Percentiles rank a stretch among this genome's conserved stretches.
These are phyloP conservation scores for Operophtera brumata DNA, from an alignment of 2,888 invertebrate genomes.

Conservation along the genomic window DNA sequence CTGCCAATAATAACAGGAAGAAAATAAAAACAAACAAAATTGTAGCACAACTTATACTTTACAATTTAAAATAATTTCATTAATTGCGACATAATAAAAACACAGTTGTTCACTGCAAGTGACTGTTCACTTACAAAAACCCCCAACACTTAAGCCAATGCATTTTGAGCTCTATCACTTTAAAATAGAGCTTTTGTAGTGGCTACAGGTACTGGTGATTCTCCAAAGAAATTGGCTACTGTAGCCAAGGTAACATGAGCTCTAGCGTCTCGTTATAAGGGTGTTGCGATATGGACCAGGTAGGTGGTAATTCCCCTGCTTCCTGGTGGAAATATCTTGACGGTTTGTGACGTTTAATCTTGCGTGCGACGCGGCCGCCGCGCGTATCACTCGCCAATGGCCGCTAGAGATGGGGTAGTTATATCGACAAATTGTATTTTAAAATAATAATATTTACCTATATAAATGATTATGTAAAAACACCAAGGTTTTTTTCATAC, in stretches of 20 bases:
- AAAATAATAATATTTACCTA: no score
- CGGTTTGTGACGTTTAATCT: constrained; percentile 80
- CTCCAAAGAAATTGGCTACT: constrained; percentile 7
- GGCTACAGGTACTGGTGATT: constrained; percentile 20
- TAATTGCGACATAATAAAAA: constrained; percentile 52
- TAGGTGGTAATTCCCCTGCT: constrained; percentile 41
- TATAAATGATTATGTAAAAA: no score
- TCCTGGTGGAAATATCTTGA: constrained; percentile 58
- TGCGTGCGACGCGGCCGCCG: constrained; percentile 74
- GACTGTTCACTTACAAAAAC: constrained; percentile 50
- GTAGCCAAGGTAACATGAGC: constrained; percentile 31
- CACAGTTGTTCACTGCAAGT: constrained; percentile 58
- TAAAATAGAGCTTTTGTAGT: constrained; percentile 1
- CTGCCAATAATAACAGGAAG: no score
- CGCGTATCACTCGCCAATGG: constrained; percentile 73
- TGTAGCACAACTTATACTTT: constrained; percentile 22
- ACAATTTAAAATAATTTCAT: constrained; percentile 36
- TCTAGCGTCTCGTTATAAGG: constrained; percentile 38
- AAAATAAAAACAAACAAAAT: constrained; percentile 23
- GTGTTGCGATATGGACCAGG: constrained; percentile 35
- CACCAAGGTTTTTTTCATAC: no score
- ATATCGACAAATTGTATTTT: neutral
- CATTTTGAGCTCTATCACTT: constrained; percentile 8
- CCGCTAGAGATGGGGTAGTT: constrained; percentile 44
- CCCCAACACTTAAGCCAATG: neutral